Evolutionary conservation across 2,113 vertebrate genomes (phyloP).

Genomic region (Oryzias melastigma): DNA sequence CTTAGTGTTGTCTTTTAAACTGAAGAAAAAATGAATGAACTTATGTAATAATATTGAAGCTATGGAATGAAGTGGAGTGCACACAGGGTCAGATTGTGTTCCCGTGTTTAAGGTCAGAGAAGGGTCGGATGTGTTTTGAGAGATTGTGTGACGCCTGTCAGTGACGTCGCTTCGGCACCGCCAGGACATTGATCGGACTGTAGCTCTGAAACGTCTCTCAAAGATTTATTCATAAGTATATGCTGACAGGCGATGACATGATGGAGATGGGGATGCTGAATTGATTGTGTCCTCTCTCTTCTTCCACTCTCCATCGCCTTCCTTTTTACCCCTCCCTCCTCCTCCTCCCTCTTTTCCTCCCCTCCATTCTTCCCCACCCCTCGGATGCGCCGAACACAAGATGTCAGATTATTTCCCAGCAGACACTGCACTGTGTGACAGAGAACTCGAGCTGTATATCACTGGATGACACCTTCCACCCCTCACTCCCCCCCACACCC

Average conservation of each 20-base stretch:
- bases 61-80: too few relatives aligned
- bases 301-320: conserved; percentile 33
- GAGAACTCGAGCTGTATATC: conserved; percentile 66
- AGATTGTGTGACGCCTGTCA: conserved; percentile 27
- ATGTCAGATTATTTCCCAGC: conserved; percentile 77
- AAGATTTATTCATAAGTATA: conserved; percentile 71
- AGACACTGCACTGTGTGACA: conserved; percentile 68
- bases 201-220: conserved; percentile 55
- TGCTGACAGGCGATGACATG: conserved; percentile 73
- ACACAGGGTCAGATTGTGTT: conserved; percentile 4
- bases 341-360: not conserved
- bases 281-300: conserved; percentile 66
- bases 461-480: conserved; percentile 62
- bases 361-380: conserved; percentile 39
- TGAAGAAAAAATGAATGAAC: too few relatives aligned
- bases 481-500: conserved; percentile 9
- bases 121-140: conserved; percentile 23
- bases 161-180: conserved; percentile 37
- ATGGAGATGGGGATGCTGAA: conserved; percentile 62
- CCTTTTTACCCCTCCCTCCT: conserved; percentile 51
- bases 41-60: too few relatives aligned
- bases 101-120: not conserved
- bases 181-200: conserved; percentile 52
- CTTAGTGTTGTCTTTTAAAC: too few relatives aligned
- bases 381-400: conserved; percentile 62